Base-by-base conservation (phyloP, 2,888 invertebrate genomes). In the Malthinus seriepunctatus region DNA sequence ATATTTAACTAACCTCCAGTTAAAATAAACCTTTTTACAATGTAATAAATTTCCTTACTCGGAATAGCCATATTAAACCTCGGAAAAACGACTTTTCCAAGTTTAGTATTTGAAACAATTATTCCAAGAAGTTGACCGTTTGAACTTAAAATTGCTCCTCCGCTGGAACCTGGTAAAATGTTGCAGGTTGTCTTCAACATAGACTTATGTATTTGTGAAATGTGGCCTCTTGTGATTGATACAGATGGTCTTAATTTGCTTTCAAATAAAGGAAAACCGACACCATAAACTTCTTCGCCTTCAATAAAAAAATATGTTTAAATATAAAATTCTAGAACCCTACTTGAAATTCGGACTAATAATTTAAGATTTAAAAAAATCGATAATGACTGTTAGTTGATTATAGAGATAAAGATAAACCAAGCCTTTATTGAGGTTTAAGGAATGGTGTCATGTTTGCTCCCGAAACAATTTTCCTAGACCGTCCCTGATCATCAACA, bases 171-270 rank as follows among this genome's bases (percentile, higher is more conserved):
- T 0, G 83, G 83, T 69, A 86, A 84, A 9, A 85, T 81, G 70
- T 84, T 84, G 68, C 86, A 86, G 0, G 85, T 84, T 1, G 85
- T 85, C 70, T 84, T 84, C 51, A 86, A 70, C 80, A 84, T 81
- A 57, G 80, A 81, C 0, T 80, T 78, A 8, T 81, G 80, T 33
- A 78, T 78, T 66, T 81, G 82, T 66, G 83, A 83, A 33, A 86
- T 74, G 67, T 82, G 79, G 1, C 86, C 86, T 8, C 78, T 75
- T 2, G 84, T 84, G 42, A 85, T 77, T 0, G 82, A 83, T 0
- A 84, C 81, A 46, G 76, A 76, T 32, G 81, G 65, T 23, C 78
- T 76, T 0, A 77, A 72, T 5, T 81, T 65, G 61, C 80, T 78
- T 15, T 71, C 74, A 76, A 83, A 84, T 72, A 84, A 83, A 1